These are phyloP conservation scores for Atrichornis clamosus DNA, from an alignment of 2,113 vertebrate species.

Conservation along the genomic window DNA sequence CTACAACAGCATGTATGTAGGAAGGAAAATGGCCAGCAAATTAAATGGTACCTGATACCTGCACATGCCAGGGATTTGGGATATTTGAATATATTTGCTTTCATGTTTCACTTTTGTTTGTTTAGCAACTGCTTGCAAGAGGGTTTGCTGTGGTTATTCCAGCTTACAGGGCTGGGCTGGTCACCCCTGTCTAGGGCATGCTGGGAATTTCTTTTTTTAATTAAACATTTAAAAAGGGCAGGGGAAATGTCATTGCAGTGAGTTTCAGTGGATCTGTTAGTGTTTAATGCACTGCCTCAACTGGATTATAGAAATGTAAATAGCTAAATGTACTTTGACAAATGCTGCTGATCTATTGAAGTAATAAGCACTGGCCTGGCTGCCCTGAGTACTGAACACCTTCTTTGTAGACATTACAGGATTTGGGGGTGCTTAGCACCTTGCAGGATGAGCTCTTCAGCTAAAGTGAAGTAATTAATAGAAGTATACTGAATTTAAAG, in stretches of 20 bases:
- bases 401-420: background rate
- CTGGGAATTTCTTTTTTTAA: background rate
- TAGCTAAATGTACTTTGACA: background rate
- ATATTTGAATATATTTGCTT: background rate
- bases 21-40: background rate
- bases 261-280: background rate
- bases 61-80: background rate
- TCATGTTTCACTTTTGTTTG: background rate
- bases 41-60: background rate
- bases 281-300: background rate
- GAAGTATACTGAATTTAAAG: background rate
- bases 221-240: background rate
- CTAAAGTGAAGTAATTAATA: background rate
- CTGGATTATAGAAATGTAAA: background rate
- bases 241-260: background rate
- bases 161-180: background rate
- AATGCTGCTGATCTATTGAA: background rate
- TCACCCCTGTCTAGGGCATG: background rate
- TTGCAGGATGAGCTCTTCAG: background rate
- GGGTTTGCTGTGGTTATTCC: background rate
- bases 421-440: background rate
- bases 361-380: background rate
- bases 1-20: background rate
- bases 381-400: background rate
- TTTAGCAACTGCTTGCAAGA: background rate